Base-by-base conservation (phyloP, 2,113 vertebrate species). In the Mus musculus region DNA sequence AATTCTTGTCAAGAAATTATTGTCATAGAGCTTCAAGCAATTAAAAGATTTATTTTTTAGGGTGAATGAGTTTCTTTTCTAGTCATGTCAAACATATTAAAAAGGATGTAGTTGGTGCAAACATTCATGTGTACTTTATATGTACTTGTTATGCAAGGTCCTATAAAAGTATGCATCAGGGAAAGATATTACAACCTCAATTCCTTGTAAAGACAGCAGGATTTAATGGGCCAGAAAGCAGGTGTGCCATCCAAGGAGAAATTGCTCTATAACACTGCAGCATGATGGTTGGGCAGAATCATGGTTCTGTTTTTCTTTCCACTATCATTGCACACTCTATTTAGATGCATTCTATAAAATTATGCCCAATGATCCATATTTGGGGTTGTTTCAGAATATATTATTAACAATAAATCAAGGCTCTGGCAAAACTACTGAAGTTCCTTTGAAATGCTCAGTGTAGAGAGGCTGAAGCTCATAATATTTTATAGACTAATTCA, bases 41-140 rank as follows among this genome's bases (percentile, higher is more conserved):
- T 97, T 97, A 97, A 56, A 77, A 96, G 75, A 96, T 98, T 98
- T 98, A 98, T 98, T 78, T 95, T 95, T 69, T 76, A 77, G 87
- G 90, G 90, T 97, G 97, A 98, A 94, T 97, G 91, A 98, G 97
- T 98, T 96, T 88, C 95, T 96, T 69, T 96, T 90, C 30, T 89
- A 97, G 91, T 93, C 91, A 95, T 85, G 95, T 94, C 96, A 91
- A 96, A 98, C 92, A 93, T 71, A 82, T 97, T 97, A 98, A 98
- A 98, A 98, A 97, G 90, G 63, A 94, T 39, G 7, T 90, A 96
- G 90, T 56, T 84, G 95, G 95, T 30, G 76, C 98, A 93, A 90
- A 97, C 96, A 85, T 93, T 93, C 96, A 84, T 94, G 93, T 80
- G 96, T 93, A 95, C 90, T 77, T 95, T 93, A 98, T 97, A 54